phyloP scores from a whole-genome alignment of 2,888 invertebrate species.

The Phengaris arion region DNA sequence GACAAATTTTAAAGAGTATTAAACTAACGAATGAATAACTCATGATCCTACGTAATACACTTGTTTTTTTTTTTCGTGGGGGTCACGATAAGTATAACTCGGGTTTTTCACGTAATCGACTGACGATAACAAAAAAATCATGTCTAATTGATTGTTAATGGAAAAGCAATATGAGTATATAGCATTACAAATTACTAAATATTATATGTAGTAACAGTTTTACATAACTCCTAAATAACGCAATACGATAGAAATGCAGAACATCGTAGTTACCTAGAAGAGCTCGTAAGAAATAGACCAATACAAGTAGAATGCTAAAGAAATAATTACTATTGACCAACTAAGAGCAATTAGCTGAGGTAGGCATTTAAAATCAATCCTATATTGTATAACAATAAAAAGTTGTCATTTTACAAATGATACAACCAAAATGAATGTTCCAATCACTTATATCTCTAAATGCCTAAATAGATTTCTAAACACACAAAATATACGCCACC shows the following conservation, averaged over 20 bases:
- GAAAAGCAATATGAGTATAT: not conserved
- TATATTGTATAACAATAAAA: too few relatives aligned
- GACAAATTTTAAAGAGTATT: not conserved
- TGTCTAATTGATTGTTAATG: too few relatives aligned
- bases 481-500: conserved; percentile 17
- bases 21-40: not conserved
- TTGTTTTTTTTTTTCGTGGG: conserved; percentile 49
- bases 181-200: not conserved
- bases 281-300: not conserved
- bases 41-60: conserved; percentile 50
- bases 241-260: not conserved
- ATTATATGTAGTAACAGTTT: not conserved
- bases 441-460: not conserved
- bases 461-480: conserved; percentile 30
- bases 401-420: too few relatives aligned
- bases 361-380: too few relatives aligned
- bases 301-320: not conserved
- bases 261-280: not conserved
- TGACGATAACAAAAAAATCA: conserved; percentile 36
- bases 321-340: not conserved
- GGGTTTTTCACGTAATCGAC: conserved; percentile 67
- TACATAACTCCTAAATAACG: not conserved
- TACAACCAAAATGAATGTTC: not conserved
- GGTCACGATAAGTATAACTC: conserved; percentile 63
- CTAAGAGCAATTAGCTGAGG: not conserved